phyloP scores from a whole-genome alignment of 2,797 vertebrate species.

The Neosilurus hyrtlii region DNA sequence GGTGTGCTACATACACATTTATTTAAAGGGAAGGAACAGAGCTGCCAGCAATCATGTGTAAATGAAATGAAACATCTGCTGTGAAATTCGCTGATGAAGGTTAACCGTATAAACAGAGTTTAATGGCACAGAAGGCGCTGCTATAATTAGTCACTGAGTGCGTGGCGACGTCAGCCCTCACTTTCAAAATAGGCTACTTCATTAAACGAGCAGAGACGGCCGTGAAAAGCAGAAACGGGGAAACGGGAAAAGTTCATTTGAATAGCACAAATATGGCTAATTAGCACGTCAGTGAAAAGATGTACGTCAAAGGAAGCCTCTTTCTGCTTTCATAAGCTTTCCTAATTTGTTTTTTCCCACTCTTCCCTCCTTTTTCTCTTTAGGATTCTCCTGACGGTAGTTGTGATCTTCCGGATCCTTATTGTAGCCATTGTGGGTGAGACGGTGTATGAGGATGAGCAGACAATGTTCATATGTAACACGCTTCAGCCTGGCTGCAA shows the following conservation, averaged over 20 bases:
- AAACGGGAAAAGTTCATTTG: conserved; percentile 24
- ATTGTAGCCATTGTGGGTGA: conserved; percentile 89
- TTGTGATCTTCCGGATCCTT: conserved; percentile 90
- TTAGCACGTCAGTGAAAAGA: conserved; percentile 39
- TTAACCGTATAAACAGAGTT: conserved; percentile 58
- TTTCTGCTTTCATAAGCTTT: conserved; percentile 5
- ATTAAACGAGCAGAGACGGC: conserved; percentile 34
- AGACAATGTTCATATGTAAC: conserved; percentile 91
- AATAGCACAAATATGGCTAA: conserved; percentile 37
- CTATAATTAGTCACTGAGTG: conserved; percentile 59
- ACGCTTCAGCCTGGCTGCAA: conserved; percentile 90
- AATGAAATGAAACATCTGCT: conserved; percentile 44
- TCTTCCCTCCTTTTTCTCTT: neutral
- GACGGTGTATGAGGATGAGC: conserved; percentile 89
- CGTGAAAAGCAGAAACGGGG: conserved; percentile 32
- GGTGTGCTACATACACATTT: conserved; percentile 6
- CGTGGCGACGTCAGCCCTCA: conserved; percentile 35
- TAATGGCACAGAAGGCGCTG: conserved; percentile 55
- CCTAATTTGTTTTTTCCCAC: conserved; percentile 39
- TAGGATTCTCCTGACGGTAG: conserved; percentile 89
- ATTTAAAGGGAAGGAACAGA: conserved; percentile 43
- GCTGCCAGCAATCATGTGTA: conserved; percentile 21
- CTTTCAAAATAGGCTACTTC: conserved; percentile 39
- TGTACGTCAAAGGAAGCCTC: conserved; percentile 34
- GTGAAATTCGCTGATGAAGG: conserved; percentile 36